These are phyloP conservation scores for Falco biarmicus DNA, from an alignment of 2,797 vertebrate species.

Conservation along the genomic window DNA sequence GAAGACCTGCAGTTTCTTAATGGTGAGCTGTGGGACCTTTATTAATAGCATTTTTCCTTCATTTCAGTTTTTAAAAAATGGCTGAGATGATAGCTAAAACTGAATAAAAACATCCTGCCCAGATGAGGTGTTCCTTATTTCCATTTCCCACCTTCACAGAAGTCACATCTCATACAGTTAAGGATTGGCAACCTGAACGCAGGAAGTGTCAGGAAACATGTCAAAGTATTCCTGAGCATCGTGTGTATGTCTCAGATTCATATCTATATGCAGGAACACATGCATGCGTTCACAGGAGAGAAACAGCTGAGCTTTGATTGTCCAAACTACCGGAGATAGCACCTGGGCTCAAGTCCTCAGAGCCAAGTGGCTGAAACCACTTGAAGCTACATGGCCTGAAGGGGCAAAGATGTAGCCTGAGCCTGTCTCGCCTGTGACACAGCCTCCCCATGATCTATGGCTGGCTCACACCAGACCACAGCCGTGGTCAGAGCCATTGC, in stretches of 20 bases:
- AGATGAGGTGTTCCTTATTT: neutral
- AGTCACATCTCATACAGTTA: constrained; percentile 1
- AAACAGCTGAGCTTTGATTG: neutral
- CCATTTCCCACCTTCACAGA: constrained; percentile 9
- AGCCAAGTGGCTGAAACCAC: neutral
- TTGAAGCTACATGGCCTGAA: neutral
- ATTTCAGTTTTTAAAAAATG: neutral
- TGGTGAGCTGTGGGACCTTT: neutral
- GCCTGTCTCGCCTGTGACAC: neutral
- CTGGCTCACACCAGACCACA: neutral
- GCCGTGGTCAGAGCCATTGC: neutral
- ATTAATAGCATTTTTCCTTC: neutral
- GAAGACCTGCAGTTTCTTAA: neutral
- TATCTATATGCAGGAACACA: neutral
- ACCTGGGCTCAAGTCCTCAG: neutral
- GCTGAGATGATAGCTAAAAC: neutral
- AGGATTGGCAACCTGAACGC: constrained; percentile 1
- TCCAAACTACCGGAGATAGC: neutral
- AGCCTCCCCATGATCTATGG: neutral
- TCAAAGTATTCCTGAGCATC: neutral
- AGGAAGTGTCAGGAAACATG: constrained; percentile 15
- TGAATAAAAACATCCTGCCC: neutral
- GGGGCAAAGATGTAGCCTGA: neutral
- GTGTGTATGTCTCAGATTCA: neutral
- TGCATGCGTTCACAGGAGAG: neutral